These are phyloP conservation scores for Halocynthia roretzi DNA, from an alignment of 23 tunicate species.

Conservation along the genomic window DNA sequence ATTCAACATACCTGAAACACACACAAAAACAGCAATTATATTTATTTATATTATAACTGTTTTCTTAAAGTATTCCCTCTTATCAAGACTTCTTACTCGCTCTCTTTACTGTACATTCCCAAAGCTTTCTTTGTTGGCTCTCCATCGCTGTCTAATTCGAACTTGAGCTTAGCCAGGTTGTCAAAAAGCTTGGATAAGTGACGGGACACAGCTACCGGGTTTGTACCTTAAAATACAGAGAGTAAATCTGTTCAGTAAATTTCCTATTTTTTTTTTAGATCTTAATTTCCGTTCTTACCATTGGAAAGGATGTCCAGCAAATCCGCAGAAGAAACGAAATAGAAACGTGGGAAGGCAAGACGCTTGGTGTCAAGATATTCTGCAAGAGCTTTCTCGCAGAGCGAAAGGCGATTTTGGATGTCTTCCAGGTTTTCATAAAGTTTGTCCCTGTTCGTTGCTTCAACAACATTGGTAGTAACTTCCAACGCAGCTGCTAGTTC, in stretches of 20 bases:
- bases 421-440: slow-evolving; percentile 87
- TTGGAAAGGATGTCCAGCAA: slow-evolving; percentile 92
- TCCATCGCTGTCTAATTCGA: slow-evolving; percentile 59
- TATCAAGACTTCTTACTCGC: slow-evolving; percentile 49
- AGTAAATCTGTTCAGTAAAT: neutral
- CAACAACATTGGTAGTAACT: slow-evolving; percentile 82
- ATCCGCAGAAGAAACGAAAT: slow-evolving; percentile 96
- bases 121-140: slow-evolving; percentile 87
- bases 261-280: neutral
- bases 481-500: slow-evolving; percentile 58
- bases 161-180: slow-evolving; percentile 89
- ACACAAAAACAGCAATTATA: slow-evolving; percentile 14
- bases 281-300: slow-evolving; percentile 35
- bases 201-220: slow-evolving; percentile 89
- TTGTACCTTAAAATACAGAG: slow-evolving; percentile 52
- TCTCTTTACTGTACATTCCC: slow-evolving; percentile 97
- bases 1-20: slow-evolving; percentile 84
- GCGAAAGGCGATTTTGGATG: slow-evolving; percentile 77
- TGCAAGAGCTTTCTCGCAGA: slow-evolving; percentile 98
- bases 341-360: slow-evolving; percentile 94
- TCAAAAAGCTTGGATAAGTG: slow-evolving; percentile 92
- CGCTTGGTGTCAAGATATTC: slow-evolving; percentile 98
- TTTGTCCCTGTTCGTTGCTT: slow-evolving; percentile 86
- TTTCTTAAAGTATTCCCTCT: neutral
- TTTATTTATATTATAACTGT: neutral